Evolutionary conservation across 23 tunicate genomes (phyloP), one percentile per base, ranked within the genome.

Genomic region (Trididemnum miniatum): DNA sequence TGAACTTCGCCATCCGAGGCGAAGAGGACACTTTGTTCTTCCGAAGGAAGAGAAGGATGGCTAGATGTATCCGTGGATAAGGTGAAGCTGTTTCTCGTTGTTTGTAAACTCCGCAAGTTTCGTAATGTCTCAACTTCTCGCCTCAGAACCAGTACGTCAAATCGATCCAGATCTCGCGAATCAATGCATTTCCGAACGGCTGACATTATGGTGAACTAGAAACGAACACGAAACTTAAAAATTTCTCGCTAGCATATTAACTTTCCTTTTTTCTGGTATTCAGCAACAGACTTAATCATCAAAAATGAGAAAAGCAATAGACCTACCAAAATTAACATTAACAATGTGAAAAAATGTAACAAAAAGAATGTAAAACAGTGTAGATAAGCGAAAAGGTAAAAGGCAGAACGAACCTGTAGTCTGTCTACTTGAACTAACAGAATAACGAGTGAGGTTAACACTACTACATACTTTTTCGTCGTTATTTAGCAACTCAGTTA

Each of bases 51-150:
- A 0, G 66, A 31, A 4, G 66, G 72, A 0, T 80, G 49, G 2
- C 60, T 38, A 2, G 76, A 36, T 7, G 84, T n/a, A 2, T 65
- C 71, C 32, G 3, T 35, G 60, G 60, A 31, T 4, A 5, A 37
- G n/a, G 37, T 7, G 31, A 37, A 71, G 36, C 26, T 31, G 9
- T 74, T 28, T 39, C 30, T 49, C 2, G 31, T 39, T 4, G 31
- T 54, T 5, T 3, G 40, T 27, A 29, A 54, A 7, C 18, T 15
- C 29, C 54, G 66, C 34, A 23, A 44, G 22, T 77, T 80, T 20
- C 78, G 83, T 72, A 88, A 82, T 2, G 81, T 59, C 37, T 88
- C 92, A 35, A 88, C 82, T 66, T 88, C 92, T 39, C 80, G 65
- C 51, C 87, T 57, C 35, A 88, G 39, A 20, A 88, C 71, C 20